phyloP scores from a whole-genome alignment of 2,797 vertebrate genomes.

The Xenops minutus region DNA sequence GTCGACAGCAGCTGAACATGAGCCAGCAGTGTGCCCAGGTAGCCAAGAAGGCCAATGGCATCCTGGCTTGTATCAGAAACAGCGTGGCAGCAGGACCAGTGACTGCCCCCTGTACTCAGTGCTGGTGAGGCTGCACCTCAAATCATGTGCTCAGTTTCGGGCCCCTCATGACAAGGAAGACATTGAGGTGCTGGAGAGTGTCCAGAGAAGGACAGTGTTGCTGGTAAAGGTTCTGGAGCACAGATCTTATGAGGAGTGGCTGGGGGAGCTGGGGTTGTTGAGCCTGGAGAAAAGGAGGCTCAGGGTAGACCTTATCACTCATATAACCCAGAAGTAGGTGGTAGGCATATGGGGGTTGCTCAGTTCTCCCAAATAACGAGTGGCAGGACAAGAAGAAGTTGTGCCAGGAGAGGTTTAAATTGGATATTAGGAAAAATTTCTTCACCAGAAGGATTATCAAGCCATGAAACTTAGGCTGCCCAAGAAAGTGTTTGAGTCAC shows the following conservation, averaged over 20 bases:
- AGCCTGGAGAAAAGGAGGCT: background rate
- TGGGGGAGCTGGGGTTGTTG: background rate
- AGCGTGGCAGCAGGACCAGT: background rate
- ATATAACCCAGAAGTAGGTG: background rate
- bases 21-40: background rate
- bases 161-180: background rate
- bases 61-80: background rate
- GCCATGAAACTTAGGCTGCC: background rate
- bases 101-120: background rate
- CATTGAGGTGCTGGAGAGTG: fast-evolving
- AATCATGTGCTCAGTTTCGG: background rate
- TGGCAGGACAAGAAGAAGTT: background rate
- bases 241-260: background rate
- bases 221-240: background rate
- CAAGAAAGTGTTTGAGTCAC: background rate
- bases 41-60: no score
- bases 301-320: background rate
- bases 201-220: background rate
- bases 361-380: background rate
- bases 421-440: background rate
- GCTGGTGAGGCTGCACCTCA: background rate
- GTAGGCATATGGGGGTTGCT: fast-evolving
- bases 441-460: background rate
- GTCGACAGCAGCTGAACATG: background rate
- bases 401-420: background rate